Conservation (phyloP, 2,888 invertebrate genomes). For the Phorcus lineatus region DNA sequence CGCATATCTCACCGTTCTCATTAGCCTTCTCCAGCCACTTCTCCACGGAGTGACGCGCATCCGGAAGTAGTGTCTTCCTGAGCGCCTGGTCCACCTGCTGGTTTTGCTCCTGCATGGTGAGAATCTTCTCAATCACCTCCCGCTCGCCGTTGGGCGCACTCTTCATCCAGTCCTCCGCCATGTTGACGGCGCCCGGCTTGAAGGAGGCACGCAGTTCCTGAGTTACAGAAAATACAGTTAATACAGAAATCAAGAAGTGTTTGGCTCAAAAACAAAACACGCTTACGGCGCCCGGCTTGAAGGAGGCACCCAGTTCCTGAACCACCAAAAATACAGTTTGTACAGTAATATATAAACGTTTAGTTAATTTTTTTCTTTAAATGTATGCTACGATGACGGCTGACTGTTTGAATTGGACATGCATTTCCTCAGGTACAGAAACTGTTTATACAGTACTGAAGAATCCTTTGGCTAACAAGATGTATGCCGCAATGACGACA, state of each 20-base stretch:
- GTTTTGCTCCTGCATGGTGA: constrained; percentile 41
- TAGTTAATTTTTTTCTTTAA: too few relatives aligned
- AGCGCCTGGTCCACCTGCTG: constrained; percentile 47
- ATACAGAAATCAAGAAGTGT: not conserved
- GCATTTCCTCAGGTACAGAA: too few relatives aligned
- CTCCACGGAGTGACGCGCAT: constrained; percentile 59
- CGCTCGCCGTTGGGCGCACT: constrained; percentile 54
- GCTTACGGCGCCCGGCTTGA: not conserved
- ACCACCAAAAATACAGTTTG: too few relatives aligned
- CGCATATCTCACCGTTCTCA: constrained; percentile 56
- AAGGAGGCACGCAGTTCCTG: constrained; percentile 37
- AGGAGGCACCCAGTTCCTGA: not conserved
- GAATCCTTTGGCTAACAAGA: too few relatives aligned
- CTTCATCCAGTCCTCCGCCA: constrained; percentile 57
- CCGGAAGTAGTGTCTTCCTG: constrained; percentile 51
- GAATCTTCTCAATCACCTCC: constrained; percentile 53
- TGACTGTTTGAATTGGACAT: too few relatives aligned
- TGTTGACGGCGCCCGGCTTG: constrained; percentile 49
- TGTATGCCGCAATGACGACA: too few relatives aligned
- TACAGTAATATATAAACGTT: too few relatives aligned
- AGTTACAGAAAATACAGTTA: not conserved
- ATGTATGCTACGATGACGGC: too few relatives aligned
- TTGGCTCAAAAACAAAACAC: not conserved
- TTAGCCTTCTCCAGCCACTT: constrained; percentile 63
- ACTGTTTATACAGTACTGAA: too few relatives aligned